These are phyloP conservation scores for Pachliopta kotzebuea DNA, from an alignment of 2,888 invertebrate species.

Conservation along the genomic window DNA sequence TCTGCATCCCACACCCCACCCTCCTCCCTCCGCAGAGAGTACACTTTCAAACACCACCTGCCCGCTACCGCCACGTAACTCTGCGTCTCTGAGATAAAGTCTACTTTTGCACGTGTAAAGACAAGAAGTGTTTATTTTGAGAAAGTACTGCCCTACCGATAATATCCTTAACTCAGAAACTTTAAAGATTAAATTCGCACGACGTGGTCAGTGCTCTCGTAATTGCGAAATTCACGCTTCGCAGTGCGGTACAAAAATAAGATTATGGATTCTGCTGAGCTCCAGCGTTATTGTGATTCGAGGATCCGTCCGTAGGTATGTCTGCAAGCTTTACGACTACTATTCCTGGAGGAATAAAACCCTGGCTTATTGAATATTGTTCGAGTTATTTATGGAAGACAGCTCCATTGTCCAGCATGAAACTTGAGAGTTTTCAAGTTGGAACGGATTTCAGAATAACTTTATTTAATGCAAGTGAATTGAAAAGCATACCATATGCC, in stretches of 20 bases:
- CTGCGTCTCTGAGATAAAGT: constrained; percentile 76
- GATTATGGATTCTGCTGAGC: constrained; percentile 80
- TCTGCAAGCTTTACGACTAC: constrained; percentile 75
- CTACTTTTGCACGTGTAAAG: constrained; percentile 74
- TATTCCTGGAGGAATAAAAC: constrained; percentile 79
- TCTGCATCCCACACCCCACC: constrained; percentile 66
- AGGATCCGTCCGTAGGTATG: constrained; percentile 79
- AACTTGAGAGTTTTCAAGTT: constrained; percentile 34
- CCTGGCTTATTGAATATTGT: constrained; percentile 75
- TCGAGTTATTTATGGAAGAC: constrained; percentile 75
- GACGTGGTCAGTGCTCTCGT: constrained; percentile 50
- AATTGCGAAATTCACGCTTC: constrained; percentile 81
- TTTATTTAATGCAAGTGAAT: constrained; percentile 15
- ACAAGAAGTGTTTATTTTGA: constrained; percentile 78
- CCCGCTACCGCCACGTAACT: constrained; percentile 49
- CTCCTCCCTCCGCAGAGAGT: constrained; percentile 66
- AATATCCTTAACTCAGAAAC: constrained; percentile 49
- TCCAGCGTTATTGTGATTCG: constrained; percentile 79
- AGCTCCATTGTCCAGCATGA: constrained; percentile 62
- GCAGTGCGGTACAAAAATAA: constrained; percentile 80
- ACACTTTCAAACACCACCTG: constrained; percentile 65
- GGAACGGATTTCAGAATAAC: constrained; percentile 26
- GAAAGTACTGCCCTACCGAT: constrained; percentile 52
- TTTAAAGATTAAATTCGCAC: constrained; percentile 55
- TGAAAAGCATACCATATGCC: constrained; percentile 8